Percentiles rank a stretch among this genome's conserved stretches.
phyloP scores from a whole-genome alignment of 2,797 vertebrate genomes.

The Rhabdophis nuchalis region DNA sequence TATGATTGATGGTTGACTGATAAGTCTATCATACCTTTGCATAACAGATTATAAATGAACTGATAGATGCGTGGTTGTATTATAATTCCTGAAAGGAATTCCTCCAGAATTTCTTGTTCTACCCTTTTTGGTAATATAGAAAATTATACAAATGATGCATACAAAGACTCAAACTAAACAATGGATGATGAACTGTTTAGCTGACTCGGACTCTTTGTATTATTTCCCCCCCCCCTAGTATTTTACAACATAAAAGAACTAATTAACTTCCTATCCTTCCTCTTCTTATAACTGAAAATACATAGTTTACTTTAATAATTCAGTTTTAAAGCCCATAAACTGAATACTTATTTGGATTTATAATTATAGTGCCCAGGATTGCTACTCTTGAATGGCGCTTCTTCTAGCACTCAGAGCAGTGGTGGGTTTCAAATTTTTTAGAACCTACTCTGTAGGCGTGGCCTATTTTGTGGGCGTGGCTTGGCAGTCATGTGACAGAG shows the following conservation, averaged over 20 bases:
- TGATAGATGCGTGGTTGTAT: slow-evolving; percentile 26
- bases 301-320: slow-evolving; percentile 2
- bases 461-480: too few species aligned
- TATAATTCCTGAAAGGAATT: slow-evolving; percentile 18
- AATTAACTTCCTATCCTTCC: neutral
- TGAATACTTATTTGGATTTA: neutral
- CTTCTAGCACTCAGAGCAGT: neutral
- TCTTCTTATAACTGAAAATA: neutral
- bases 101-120: neutral
- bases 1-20: slow-evolving; percentile 12
- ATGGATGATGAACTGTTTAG: neutral
- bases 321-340: neutral
- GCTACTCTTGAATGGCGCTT: neutral
- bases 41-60: slow-evolving; percentile 25
- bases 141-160: neutral
- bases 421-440: too few species aligned
- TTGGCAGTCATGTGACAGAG: too few species aligned
- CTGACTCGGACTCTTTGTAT: neutral
- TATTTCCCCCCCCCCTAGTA: neutral
- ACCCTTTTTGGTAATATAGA: slow-evolving; percentile 41
- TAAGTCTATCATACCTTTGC: neutral
- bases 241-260: neutral
- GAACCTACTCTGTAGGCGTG: too few species aligned
- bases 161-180: slow-evolving; percentile 20
- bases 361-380: neutral